Evolutionary conservation across 2,888 invertebrate species (phyloP), one percentile per base, ranked within the genome.

Genomic region (Polydrusus pterygomalis): DNA sequence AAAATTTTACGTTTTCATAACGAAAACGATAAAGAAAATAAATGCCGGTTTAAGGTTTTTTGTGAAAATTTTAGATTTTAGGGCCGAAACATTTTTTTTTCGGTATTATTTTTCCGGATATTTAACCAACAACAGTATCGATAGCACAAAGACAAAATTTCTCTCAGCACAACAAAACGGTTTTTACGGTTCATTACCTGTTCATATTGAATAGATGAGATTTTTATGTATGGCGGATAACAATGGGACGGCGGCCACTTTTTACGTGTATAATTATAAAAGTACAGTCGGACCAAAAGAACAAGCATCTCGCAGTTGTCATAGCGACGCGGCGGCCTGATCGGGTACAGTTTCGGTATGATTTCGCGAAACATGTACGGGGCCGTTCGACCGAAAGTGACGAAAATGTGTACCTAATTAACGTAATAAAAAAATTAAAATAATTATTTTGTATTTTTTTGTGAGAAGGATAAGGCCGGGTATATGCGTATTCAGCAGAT

Each of bases 191-290:
- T 30, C 56, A 71, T 64, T 64, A 71, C 43, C 20, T 20, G 25
- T 64, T 71, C 62, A 40, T 71, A 49, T 15, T 9, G 63, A 25
- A 45, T 43, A 45, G 58, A 51, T 54, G 38, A 43, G 68, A 20
- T 38, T 71, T 54, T 58, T 80, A 79, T 80, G 82, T 79, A 80
- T 84, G 51, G 56, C 56, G 65, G 30, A 74, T 74, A 62, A 69
- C 69, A 68, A 68, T 74, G 54, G 68, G 43, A 68, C 17, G 51
- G 69, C 84, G 85, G 84, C 86, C 86, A 86, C 85, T 87, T 87
- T 87, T 87, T 86, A 85, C 85, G 85, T 86, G 84, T 86, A 87
- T 86, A 87, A 87, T 87, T 87, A 87, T 86, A 86, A 87, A 87
- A 86, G 87, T 87, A 87, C 87, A 87, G 87, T 86, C 87, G 79